These are phyloP conservation scores for Aphidius colemani DNA, from an alignment of 2,888 invertebrate species.

Conservation along the genomic window DNA sequence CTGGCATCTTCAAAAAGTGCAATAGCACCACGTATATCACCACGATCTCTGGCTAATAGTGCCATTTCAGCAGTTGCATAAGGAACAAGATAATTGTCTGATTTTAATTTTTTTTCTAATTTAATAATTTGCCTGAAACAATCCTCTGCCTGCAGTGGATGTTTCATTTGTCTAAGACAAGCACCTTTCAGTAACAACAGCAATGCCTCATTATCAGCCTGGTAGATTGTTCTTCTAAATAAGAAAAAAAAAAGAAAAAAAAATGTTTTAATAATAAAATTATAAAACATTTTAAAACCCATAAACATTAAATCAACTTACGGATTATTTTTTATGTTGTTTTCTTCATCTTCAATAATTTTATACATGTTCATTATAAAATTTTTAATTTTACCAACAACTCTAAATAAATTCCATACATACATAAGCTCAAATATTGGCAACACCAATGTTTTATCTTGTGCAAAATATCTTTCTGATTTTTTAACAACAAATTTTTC, in stretches of 20 bases:
- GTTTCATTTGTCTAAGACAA: slow-evolving; percentile 78
- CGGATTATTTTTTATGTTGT: slow-evolving; percentile 40
- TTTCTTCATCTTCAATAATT: slow-evolving; percentile 65
- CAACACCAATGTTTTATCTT: slow-evolving; percentile 74
- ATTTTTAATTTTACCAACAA: slow-evolving; percentile 73
- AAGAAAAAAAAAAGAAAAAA: slow-evolving; percentile 10
- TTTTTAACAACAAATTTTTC: slow-evolving; percentile 95
- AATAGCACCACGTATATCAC: slow-evolving; percentile 71
- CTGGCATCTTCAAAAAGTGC: slow-evolving; percentile 80
- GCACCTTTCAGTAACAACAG: slow-evolving; percentile 81
- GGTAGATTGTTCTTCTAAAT: slow-evolving; percentile 62
- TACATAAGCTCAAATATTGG: slow-evolving; percentile 89
- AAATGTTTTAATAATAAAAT: slow-evolving; percentile 41
- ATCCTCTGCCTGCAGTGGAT: slow-evolving; percentile 77
- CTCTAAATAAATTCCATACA: slow-evolving; percentile 90
- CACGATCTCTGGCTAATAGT: slow-evolving; percentile 74
- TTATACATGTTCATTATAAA: slow-evolving; percentile 68
- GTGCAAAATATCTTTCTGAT: slow-evolving; percentile 76
- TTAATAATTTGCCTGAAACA: slow-evolving; percentile 70
- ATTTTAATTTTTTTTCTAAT: slow-evolving; percentile 74
- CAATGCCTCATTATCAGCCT: slow-evolving; percentile 76
- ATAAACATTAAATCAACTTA: slow-evolving; percentile 36
- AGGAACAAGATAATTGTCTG: slow-evolving; percentile 83
- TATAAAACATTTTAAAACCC: neutral
- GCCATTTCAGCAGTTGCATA: slow-evolving; percentile 87